Base-by-base conservation (phyloP, 1,140 invertebrate species). In the Saccostrea glomerata region DNA sequence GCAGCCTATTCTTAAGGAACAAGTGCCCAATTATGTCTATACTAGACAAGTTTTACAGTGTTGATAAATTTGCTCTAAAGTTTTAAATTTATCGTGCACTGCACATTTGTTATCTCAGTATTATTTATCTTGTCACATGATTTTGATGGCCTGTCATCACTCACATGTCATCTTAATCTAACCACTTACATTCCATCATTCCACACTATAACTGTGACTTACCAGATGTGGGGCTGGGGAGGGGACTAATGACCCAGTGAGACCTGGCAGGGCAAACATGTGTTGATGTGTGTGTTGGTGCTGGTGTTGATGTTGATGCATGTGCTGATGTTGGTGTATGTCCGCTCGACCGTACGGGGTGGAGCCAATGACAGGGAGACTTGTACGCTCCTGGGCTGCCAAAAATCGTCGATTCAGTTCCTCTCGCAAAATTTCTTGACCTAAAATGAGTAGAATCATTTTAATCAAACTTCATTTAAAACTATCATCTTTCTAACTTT, bases 401-500 rank as follows among this genome's bases (percentile, higher is more conserved):
- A 99, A 95, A 95, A 99, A 98, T 92, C 98, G 96, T 91, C 96
- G 98, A 96, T 99, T 98, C 90, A 99, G 95, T 95, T 99, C 98
- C 93, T 98, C 97, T 88, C 98, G 96, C 87, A 99, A 95, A 92
- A 99, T 96, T 94, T 99, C 98, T 92, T 95, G 94, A 92, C 92
- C 95, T 95, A 89, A 82, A 92, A 89, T 86, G 58, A 82, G 82
- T 6, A 83, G 23, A n/a, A 30, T 25, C 12, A 73, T 13, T 60
- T 13, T 13, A 17, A 20, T 60, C 4, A 60, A 60, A 13, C 5
- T 58, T 58, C 11, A 58, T 58, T 58, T 58, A 47, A 47, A 47
- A 47, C 6, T 47, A 47, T 47, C 47, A 47, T 47, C 47, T 47
- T 47, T 47, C 47, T 7, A 3, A 47, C 47, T 47, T 47, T 47